Percentiles rank a stretch among this genome's conserved stretches.
These are phyloP conservation scores for Conger conger DNA, from an alignment of 2,113 vertebrate species.

Conservation along the genomic window DNA sequence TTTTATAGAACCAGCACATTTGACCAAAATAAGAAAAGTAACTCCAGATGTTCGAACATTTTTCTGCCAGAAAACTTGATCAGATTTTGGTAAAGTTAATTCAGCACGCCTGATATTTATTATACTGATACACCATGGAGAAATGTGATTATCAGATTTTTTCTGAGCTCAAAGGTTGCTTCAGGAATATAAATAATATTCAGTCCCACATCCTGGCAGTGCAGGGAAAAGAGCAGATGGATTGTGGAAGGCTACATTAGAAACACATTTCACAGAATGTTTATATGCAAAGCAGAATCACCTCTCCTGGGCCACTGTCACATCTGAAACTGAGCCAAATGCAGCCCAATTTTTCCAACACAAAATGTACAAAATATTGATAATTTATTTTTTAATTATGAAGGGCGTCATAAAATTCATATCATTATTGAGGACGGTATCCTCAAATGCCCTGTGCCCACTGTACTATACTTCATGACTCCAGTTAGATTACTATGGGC, in stretches of 20 bases:
- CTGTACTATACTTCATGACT: background rate
- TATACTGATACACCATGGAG: background rate
- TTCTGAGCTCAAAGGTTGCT: background rate
- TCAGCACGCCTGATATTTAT: background rate
- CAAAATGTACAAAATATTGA: background rate
- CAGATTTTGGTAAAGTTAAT: background rate
- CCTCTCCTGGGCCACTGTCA: background rate
- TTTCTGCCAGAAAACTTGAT: background rate
- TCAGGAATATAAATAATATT: background rate
- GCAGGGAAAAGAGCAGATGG: background rate
- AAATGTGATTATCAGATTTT: background rate
- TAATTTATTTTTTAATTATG: background rate
- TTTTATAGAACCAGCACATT: background rate
- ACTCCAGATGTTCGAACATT: background rate
- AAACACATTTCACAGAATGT: background rate
- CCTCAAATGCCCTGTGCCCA: background rate
- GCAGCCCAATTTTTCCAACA: background rate
- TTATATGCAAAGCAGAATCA: slow-evolving; percentile 4
- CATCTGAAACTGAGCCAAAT: background rate
- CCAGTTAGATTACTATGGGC: background rate
- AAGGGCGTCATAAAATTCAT: background rate
- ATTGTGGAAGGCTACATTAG: background rate
- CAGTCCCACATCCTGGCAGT: background rate
- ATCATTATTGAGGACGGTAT: background rate
- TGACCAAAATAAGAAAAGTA: slow-evolving; percentile 9